Evolutionary conservation across 2,797 vertebrate genomes (phyloP).

Genomic region (Babyrousa celebensis): DNA sequence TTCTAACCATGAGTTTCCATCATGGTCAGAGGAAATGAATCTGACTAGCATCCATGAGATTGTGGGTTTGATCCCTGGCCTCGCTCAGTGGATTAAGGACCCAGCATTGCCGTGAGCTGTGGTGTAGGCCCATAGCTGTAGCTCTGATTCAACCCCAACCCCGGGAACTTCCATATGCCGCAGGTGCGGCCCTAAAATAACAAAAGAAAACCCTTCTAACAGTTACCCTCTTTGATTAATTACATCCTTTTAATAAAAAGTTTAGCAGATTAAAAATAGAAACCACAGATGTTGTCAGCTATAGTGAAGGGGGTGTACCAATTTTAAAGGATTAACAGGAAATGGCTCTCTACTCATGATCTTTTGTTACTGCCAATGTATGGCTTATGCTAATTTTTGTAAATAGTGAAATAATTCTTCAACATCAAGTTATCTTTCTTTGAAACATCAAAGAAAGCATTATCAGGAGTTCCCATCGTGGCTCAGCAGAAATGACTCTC

Average conservation of each 20-base stretch:
- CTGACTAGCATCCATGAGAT: too few species aligned
- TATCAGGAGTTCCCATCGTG: too few species aligned
- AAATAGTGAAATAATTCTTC: slow-evolving; percentile 1
- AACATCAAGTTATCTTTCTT: not conserved
- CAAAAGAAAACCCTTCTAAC: not conserved
- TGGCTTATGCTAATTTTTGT: not conserved
- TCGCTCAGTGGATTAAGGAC: too few species aligned
- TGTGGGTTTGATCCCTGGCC: too few species aligned
- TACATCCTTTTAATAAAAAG: slow-evolving; percentile 53
- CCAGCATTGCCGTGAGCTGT: too few species aligned
- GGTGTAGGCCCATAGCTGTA: too few species aligned
- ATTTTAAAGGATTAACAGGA: not conserved
- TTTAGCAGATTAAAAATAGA: not conserved
- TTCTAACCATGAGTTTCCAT: not conserved
- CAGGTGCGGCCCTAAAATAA: too few species aligned
- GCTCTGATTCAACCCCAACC: too few species aligned
- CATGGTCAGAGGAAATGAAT: too few species aligned
- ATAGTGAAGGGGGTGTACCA: not conserved
- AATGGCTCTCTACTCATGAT: not conserved
- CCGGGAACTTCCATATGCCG: too few species aligned
- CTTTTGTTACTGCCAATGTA: not conserved
- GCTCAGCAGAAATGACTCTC: too few species aligned
- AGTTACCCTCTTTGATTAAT: not conserved
- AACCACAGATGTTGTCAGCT: slow-evolving; percentile 5
- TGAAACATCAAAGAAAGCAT: not conserved